A percentile compares a stretch with the other conserved stretches of the same genome.
Evolutionary conservation across 1,140 invertebrate species (phyloP).

Genomic region (Manduca sexta): DNA sequence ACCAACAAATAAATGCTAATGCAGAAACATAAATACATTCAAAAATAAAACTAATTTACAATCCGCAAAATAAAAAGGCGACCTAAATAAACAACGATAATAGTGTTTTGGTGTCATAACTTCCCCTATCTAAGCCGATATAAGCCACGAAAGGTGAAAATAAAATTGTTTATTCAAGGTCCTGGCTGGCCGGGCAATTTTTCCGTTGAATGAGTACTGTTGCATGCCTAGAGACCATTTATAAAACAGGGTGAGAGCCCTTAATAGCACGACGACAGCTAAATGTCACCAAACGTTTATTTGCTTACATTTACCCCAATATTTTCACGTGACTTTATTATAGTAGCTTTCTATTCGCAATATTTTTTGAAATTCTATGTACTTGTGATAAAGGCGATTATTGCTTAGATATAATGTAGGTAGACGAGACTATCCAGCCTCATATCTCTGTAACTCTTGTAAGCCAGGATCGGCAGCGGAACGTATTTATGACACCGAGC

Average conservation of each 20-base stretch:
- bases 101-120: too few species aligned
- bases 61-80: not conserved
- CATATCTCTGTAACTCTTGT: too few species aligned
- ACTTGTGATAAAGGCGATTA: not conserved
- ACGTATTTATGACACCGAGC: too few species aligned
- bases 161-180: slow-evolving; percentile 47
- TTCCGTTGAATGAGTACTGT: slow-evolving; percentile 35
- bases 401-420: too few species aligned
- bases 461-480: too few species aligned
- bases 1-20: too few species aligned
- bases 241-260: slow-evolving; percentile 49
- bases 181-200: slow-evolving; percentile 28
- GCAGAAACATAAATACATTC: too few species aligned
- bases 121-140: not conserved
- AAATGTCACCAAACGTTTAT: slow-evolving; percentile 63
- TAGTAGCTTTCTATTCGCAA: slow-evolving; percentile 9
- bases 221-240: slow-evolving; percentile 54
- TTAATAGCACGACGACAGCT: slow-evolving; percentile 64
- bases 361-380: not conserved
- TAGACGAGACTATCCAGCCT: too few species aligned
- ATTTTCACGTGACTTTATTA: slow-evolving; percentile 42
- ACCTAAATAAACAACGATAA: not conserved
- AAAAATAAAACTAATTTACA: too few species aligned
- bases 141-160: slow-evolving; percentile 16
- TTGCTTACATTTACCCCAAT: slow-evolving; percentile 41